Evolutionary conservation across 1,140 invertebrate genomes (phyloP).

Genomic region (Tetramorium alpestre): DNA sequence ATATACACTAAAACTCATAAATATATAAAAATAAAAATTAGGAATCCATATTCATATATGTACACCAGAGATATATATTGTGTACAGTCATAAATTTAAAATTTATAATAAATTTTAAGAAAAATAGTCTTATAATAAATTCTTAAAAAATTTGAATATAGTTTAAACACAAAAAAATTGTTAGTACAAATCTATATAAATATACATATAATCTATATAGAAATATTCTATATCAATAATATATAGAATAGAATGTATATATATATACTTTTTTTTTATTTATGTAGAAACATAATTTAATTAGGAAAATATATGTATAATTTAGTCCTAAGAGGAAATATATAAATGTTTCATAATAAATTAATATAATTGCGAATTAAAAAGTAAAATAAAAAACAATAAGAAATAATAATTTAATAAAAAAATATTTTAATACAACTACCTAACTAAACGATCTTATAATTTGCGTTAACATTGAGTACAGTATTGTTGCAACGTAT

Average conservation of each 20-base stretch:
- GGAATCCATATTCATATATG: neutral
- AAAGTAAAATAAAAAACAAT: neutral
- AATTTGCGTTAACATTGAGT: neutral
- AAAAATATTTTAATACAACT: neutral
- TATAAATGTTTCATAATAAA: neutral
- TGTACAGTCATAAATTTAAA: no score
- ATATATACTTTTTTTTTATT: no score
- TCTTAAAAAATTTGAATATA: neutral
- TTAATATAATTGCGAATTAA: neutral
- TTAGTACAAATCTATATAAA: no score
- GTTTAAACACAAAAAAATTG: neutral
- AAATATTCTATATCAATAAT: no score
- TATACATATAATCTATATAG: no score
- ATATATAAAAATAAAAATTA: neutral
- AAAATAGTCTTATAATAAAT: neutral
- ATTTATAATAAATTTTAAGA: neutral
- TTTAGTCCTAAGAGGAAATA: neutral
- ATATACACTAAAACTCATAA: neutral
- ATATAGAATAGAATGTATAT: no score
- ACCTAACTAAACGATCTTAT: neutral
- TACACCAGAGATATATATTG: neutral
- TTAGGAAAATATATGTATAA: neutral
- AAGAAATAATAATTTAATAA: neutral
- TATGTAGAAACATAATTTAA: neutral
- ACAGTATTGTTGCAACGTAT: neutral